Evolutionary conservation across 2,888 invertebrate genomes (phyloP), one percentile per base, ranked within the genome.

Genomic region (Tenthredo notha): DNA sequence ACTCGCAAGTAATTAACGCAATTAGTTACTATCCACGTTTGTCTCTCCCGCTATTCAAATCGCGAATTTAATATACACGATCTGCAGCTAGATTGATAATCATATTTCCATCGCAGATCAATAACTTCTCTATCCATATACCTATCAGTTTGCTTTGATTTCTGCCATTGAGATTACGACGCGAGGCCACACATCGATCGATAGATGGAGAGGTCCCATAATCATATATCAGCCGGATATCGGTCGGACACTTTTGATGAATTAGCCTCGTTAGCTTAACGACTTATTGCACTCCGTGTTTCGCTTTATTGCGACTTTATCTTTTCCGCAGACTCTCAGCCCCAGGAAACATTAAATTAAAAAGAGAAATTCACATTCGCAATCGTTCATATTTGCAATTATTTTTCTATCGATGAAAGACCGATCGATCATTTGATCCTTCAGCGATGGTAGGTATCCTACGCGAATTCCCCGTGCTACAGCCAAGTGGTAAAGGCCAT

Each of bases 171-270:
- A 85, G 77, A 84, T 83, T 85, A 77, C 72, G n/a, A 80, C 12
- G 43, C 40, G 47, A 61, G n/a, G 29, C 74, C 67, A 25, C 78
- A 54, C 83, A n/a, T 85, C 87, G 85, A 85, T 86, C 86, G 85
- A 85, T 86, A 78, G 84, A 29, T 21, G 9, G 75, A 67, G 74
- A 84, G 84, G 54, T 10, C 3, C 85, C 72, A 67, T 33, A 84
- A 85, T 88, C 89, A 84, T 90, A 89, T 88, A 89, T 89, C 89
- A 89, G 86, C 83, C 86, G 86, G 86, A 88, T 89, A 89, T 88
- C 89, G 88, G 86, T 88, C 87, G 89, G 90, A 90, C 90, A 90
- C 88, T 90, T 91, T 90, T 90, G 91, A 90, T 88, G 90, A 90
- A 91, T 91, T 90, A 89, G 89, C 87, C 89, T 91, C 89, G 88